A percentile compares a stretch with the other conserved stretches of the same genome.
phyloP scores from a whole-genome alignment of 2,797 vertebrate species.

The Rhinoraja longicauda region DNA sequence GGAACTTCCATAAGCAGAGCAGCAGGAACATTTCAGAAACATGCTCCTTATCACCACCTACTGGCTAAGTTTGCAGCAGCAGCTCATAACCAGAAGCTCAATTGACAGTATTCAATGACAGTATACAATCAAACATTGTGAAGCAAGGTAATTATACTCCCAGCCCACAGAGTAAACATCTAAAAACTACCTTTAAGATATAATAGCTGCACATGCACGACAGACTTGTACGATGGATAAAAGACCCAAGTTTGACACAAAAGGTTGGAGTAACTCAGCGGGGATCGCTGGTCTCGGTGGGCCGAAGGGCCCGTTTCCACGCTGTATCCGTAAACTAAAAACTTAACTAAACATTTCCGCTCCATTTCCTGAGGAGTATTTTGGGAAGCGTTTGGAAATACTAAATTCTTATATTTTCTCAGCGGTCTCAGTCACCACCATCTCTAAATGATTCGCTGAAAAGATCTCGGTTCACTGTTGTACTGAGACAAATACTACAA shows the following conservation, averaged over 20 bases:
- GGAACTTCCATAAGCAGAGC: neutral
- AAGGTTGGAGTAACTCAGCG: too few species aligned
- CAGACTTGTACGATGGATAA: too few species aligned
- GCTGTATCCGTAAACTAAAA: too few species aligned
- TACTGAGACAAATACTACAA: too few species aligned
- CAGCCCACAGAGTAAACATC: too few species aligned
- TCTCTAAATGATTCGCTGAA: neutral
- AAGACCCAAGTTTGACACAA: too few species aligned
- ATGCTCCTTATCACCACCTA: neutral
- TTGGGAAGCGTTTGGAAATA: neutral
- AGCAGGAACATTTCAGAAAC: neutral
- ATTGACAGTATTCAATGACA: neutral
- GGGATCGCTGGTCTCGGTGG: too few species aligned
- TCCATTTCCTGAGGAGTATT: neutral
- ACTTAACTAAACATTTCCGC: neutral
- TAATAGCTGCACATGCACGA: too few species aligned
- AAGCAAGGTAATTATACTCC: neutral
- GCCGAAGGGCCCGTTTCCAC: too few species aligned
- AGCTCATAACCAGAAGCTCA: neutral
- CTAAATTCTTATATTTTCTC: neutral
- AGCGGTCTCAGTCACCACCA: neutral
- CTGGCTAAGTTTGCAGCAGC: neutral
- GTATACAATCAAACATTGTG: neutral
- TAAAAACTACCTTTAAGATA: too few species aligned
- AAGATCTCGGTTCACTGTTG: too few species aligned